phyloP scores from a whole-genome alignment of 1,140 invertebrate species.

The Pachypeltis micranthus region DNA sequence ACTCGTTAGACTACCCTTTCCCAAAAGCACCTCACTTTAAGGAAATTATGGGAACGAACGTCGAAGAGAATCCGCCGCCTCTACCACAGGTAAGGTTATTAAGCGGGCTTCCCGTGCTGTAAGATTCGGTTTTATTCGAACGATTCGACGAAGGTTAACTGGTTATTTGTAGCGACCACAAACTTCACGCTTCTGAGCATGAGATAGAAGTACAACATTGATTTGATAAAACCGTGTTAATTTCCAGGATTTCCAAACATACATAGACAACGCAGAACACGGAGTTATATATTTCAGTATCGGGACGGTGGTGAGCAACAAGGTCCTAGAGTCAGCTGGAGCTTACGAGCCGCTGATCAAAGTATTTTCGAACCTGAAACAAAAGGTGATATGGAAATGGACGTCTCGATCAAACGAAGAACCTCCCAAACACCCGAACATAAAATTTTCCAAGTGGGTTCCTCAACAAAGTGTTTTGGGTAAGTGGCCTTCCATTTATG shows the following conservation, averaged over 20 bases:
- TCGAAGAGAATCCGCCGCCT: conserved; percentile 26
- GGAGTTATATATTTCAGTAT: conserved; percentile 54
- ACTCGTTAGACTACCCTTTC: conserved; percentile 28
- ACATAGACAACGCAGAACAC: conserved; percentile 41
- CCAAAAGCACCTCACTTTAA: conserved; percentile 32
- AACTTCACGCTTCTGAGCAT: no score
- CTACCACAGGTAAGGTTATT: conserved; percentile 31
- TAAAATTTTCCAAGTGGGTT: conserved; percentile 51
- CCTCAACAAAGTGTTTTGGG: conserved; percentile 57
- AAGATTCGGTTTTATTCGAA: no score
- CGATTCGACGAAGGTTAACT: no score
- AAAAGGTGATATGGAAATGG: conserved; percentile 54
- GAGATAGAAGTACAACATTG: no score
- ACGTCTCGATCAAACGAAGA: conserved; percentile 44
- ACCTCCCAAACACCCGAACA: conserved; percentile 42
- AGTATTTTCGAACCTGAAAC: conserved; percentile 42
- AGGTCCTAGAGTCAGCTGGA: conserved; percentile 41
- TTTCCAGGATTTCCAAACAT: conserved; percentile 43
- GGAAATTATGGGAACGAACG: conserved; percentile 31
- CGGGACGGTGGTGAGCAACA: conserved; percentile 51
- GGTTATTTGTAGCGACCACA: no score
- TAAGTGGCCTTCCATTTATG: no score
- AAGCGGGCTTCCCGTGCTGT: no score
- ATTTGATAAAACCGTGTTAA: no score
- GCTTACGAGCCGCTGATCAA: conserved; percentile 40